These are phyloP conservation scores for Haemorhous mexicanus DNA, from an alignment of 2,113 vertebrate species.

Conservation along the genomic window DNA sequence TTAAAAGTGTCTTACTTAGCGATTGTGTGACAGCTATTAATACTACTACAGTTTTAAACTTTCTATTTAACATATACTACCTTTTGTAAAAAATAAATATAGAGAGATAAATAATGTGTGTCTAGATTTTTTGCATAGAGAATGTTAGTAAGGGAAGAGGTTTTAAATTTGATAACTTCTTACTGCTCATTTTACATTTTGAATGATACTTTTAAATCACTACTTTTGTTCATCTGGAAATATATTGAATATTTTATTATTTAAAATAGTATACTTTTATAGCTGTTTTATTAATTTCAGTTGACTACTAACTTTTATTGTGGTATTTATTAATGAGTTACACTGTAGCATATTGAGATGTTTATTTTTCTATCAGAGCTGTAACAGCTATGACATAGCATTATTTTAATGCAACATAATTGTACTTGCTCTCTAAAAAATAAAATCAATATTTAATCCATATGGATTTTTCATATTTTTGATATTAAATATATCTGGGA, in stretches of 20 bases:
- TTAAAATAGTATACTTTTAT: constrained; percentile 65
- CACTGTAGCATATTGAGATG: constrained; percentile 70
- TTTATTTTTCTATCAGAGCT: constrained; percentile 77
- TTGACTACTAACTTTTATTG: constrained; percentile 73
- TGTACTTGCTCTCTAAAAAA: constrained; percentile 66
- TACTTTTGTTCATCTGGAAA: constrained; percentile 49
- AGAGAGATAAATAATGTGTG: neutral
- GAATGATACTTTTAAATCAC: constrained; percentile 56
- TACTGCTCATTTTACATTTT: constrained; percentile 25
- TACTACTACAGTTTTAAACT: constrained; percentile 2
- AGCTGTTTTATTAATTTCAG: constrained; percentile 56
- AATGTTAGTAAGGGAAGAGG: constrained; percentile 39
- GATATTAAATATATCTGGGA: neutral
- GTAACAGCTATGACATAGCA: constrained; percentile 64
- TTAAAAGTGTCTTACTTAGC: constrained; percentile 41
- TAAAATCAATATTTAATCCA: constrained; percentile 56
- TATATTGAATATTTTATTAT: constrained; percentile 58
- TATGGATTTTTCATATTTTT: constrained; percentile 19
- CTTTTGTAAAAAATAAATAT: constrained; percentile 30
- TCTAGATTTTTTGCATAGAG: constrained; percentile 45
- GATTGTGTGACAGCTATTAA: constrained; percentile 15
- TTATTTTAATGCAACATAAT: constrained; percentile 66
- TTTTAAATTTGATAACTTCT: constrained; percentile 39
- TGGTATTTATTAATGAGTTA: constrained; percentile 74
- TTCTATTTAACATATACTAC: constrained; percentile 45